Base-by-base conservation (phyloP, 2,888 invertebrate genomes). In the Cylloceria caligata region DNA sequence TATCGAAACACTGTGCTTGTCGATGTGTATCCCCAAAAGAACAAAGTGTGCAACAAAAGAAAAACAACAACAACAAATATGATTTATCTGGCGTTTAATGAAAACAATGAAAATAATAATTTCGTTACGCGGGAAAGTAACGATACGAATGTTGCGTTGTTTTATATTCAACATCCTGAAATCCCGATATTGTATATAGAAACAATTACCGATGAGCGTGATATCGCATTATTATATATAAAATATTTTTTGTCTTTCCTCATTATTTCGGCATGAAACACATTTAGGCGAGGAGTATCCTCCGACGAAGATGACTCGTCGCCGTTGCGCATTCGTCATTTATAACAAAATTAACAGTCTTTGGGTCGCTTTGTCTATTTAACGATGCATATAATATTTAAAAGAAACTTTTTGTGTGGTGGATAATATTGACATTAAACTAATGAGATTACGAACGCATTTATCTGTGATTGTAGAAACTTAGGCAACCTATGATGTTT, bases 1-100 rank as follows among this genome's bases (percentile, higher is more conserved):
- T 83, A 81, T 69, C 80, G 71, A 69, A 69, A 24, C 75, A 79
- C n/a, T 77, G 45, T 84, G 79, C 76, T 83, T 75, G 79, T 84
- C 74, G 77, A 81, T 83, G 74, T 82, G 68, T 79, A 80, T 74
- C 80, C 74, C n/a, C 74, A 79, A 68, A 76, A 47, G 67, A 85
- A 80, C 47, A 73, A 73, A 77, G 71, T 76, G 76, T 71, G 55
- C 55, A 55, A 55, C 55, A 55, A 27, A n/a, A 57, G 30, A 47
- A 55, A 45, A 30, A 30, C 3, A 30, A 55, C 64, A 64, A 57
- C 24, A 75, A 75, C 45, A 72, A 57, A 21, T 67, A 45, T 34
- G 62, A 69, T 47, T 69, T 39, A 71, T 65, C 49, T 42, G 71
- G 27, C 45, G 71, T 39, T 76, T 24, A 21, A 21, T 65, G 52